Evolutionary conservation across 37 sponge, comb jelly and placozoan species (phyloP).

Genomic region (Hexactinellida sp.): DNA sequence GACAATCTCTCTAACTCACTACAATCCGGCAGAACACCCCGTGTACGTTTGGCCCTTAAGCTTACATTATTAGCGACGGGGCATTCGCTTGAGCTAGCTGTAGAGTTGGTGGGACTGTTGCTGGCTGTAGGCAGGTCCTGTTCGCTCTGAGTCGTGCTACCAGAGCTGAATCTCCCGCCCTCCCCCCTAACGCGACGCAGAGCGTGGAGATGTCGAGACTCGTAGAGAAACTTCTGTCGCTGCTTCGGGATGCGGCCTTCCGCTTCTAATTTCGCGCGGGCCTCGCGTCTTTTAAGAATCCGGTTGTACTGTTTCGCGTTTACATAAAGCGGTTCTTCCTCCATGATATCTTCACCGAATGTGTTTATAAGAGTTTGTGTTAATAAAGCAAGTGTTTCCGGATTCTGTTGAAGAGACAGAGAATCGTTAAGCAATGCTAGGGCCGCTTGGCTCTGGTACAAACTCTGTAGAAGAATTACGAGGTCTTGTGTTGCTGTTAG

Average conservation of each 20-base stretch:
- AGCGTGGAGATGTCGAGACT: slow-evolving; percentile 83
- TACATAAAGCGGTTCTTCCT: slow-evolving; percentile 93
- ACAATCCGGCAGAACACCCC: neutral
- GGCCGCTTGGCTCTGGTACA: neutral
- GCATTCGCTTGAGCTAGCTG: neutral
- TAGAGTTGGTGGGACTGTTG: neutral
- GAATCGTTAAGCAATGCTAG: slow-evolving; percentile 4
- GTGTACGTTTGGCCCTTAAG: neutral
- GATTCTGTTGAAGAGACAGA: neutral
- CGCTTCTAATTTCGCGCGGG: slow-evolving; percentile 73
- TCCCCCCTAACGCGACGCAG: slow-evolving; percentile 49
- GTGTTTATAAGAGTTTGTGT: neutral
- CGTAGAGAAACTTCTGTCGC: slow-evolving; percentile 91
- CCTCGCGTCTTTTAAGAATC: slow-evolving; percentile 82
- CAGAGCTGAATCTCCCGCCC: slow-evolving; percentile 62
- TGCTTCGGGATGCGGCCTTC: slow-evolving; percentile 90
- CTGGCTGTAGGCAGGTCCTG: neutral
- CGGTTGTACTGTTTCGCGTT: slow-evolving; percentile 96
- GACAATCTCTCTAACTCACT: neutral
- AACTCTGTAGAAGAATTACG: neutral
- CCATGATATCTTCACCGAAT: slow-evolving; percentile 20
- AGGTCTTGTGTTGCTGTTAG: neutral
- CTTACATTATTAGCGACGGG: neutral
- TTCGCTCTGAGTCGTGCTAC: neutral
- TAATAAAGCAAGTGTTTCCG: neutral